A percentile compares a stretch with the other conserved stretches of the same genome.
Conservation (phyloP, 2,888 invertebrate species). For the Pheosia gnoma region DNA sequence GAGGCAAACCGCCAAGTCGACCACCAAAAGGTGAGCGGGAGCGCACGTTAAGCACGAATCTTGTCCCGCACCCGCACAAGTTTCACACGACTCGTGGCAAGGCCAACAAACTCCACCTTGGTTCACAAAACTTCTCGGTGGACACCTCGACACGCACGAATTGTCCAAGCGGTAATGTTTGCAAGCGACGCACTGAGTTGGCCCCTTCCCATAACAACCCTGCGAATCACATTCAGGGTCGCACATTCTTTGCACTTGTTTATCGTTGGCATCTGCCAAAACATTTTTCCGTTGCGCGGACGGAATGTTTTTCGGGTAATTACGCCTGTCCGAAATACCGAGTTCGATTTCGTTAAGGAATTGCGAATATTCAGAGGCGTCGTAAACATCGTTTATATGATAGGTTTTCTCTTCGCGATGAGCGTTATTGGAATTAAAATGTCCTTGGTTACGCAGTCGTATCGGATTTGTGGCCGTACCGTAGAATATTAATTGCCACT, state of each 20-base stretch:
- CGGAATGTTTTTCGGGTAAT: constrained; percentile 86
- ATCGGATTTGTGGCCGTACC: constrained; percentile 95
- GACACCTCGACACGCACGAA: constrained; percentile 92
- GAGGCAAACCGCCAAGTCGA: constrained; percentile 93
- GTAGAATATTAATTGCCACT: constrained; percentile 98
- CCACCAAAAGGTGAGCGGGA: constrained; percentile 91
- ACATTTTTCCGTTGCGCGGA: constrained; percentile 85
- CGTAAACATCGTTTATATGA: constrained; percentile 86
- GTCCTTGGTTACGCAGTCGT: constrained; percentile 85
- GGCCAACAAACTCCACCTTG: constrained; percentile 92
- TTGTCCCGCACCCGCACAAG: constrained; percentile 94
- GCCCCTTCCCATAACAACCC: constrained; percentile 93
- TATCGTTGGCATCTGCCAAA: constrained; percentile 85
- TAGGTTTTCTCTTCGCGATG: constrained; percentile 80
- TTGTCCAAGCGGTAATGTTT: constrained; percentile 93
- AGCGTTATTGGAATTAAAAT: constrained; percentile 77
- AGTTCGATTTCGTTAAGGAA: constrained; percentile 78
- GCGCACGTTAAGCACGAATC: constrained; percentile 94
- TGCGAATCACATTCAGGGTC: constrained; percentile 91
- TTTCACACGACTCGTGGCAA: constrained; percentile 95
- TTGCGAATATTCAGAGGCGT: constrained; percentile 84
- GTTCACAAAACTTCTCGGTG: constrained; percentile 92
- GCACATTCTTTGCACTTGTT: constrained; percentile 87
- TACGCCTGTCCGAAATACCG: constrained; percentile 85
- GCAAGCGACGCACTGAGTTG: constrained; percentile 93